Base-by-base conservation (phyloP, 1,140 invertebrate species). In the Geopemphigus sp. region DNA sequence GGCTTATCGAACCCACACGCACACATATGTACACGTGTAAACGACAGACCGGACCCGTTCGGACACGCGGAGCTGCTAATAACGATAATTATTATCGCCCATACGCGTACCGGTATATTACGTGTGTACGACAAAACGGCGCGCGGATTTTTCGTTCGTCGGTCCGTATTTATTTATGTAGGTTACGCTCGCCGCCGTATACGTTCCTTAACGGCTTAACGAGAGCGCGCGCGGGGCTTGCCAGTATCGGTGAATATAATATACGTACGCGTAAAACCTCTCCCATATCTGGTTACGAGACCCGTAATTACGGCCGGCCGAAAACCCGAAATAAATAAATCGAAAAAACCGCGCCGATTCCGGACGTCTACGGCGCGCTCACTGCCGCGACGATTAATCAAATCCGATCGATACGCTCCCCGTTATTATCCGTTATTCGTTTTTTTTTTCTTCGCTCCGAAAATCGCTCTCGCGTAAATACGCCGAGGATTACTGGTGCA, bases 211-310 rank as follows among this genome's bases (percentile, higher is more conserved):
- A 68, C 66, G 66, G 47, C 66, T 68, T 68, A 68, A 68, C 66
- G 66, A 68, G 66, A 68, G 32, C 17, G 19, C 70, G 29, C 29
- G 11, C 39, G 45, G 66, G 24, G 45, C 39, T n/a, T 32, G 22
- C 32, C 8, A 39, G 32, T 39, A 39, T 39, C 32, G 11, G 12
- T 6, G 12, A 12, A 50, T 11, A 50, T 50, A 50, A 50, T 45
- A 50, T 50, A 50, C 5, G 14, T 45, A 57, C n/a, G 26, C 39
- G n/a, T n/a, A 59, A 61, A 59, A 78, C 74, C 74, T 78, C 74
- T 78, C 74, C 74, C 74, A 78, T 78, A 78, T 78, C 74, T 63
- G 57, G 74, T 78, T 78, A 78, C 73, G 10, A 76, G 73, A 76
- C 74, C 74, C 45, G 74, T 63, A 78, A 78, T 78, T 78, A 78